Base-by-base conservation (phyloP, 1,140 invertebrate genomes). In the Hylyphantes graminicola region DNA sequence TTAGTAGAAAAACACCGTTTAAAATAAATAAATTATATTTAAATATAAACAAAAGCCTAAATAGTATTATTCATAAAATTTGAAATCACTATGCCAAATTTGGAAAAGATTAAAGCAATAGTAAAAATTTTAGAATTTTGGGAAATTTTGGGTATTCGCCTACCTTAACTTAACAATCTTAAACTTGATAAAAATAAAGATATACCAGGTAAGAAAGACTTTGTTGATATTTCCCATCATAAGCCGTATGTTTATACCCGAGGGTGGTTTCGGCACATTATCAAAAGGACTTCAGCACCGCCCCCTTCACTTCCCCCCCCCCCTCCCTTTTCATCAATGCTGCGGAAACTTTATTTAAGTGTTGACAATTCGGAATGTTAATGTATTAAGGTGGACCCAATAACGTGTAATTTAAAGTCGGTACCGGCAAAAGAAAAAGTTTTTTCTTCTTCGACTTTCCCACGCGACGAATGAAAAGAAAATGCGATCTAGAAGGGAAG, bases 321-420 rank as follows among this genome's bases (percentile, higher is more conserved):
- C 67, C 57, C n/a, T 19, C 61, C 17, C 63, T 70, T 70, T 51
- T 63, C 57, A 81, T 48, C 35, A 68, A 48, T 50, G 68, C 72
- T 73, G 68, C 79, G 79, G 79, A 81, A 80, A 81, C 65, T 59
- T 76, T 81, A 73, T 73, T 81, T 73, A 54, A 81, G 67, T 81
- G 79, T 72, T 68, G 67, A 73, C 79, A 81, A 81, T 81, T 63
- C 79, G 79, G 79, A 81, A 81, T 81, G 79, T 73, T 81, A 81
- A 81, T 81, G 79, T 51, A 64, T 50, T 0, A 13, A 35, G 68
- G 48, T 55, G 65, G 59, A 55, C 79, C 68, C 61, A 53, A 81
- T 81, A 81, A 81, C 79, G 68, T 81, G 63, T 81, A 81, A 81
- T 81, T 81, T 81, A 64, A 65, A 63, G 57, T 59, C 79, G 79